These are phyloP conservation scores for Synergus japonicus DNA, from an alignment of 2,888 invertebrate species.

Conservation along the genomic window DNA sequence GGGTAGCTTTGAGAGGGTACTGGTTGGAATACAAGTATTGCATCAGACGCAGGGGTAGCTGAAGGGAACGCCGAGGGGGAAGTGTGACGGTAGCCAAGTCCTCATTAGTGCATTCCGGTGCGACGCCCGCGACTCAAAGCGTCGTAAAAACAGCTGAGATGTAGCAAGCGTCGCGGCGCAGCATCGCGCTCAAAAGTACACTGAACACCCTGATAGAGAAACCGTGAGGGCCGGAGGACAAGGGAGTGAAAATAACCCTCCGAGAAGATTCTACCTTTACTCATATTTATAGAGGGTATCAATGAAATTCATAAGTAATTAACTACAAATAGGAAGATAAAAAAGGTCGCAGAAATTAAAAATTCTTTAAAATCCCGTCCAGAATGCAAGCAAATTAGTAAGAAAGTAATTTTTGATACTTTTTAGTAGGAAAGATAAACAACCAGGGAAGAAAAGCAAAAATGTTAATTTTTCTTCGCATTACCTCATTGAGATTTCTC, in stretches of 20 bases:
- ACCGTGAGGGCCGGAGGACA: not conserved
- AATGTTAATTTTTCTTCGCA: no score
- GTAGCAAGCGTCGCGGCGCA: conserved; percentile 62
- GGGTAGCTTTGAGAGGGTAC: conserved; percentile 36
- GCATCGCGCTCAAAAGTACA: conserved; percentile 52
- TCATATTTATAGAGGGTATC: not conserved
- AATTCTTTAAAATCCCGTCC: no score
- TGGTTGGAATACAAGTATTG: conserved; percentile 36
- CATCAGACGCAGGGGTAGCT: conserved; percentile 37
- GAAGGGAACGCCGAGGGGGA: conserved; percentile 59
- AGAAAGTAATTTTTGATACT: no score
- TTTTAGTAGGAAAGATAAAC: no score
- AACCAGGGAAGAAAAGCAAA: no score
- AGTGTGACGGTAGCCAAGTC: conserved; percentile 76
- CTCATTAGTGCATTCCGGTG: conserved; percentile 78
- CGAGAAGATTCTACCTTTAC: not conserved
- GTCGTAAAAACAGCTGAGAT: conserved; percentile 77
- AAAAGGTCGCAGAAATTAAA: no score
- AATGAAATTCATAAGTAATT: not conserved
- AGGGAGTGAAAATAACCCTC: conserved; percentile 18
- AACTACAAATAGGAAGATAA: no score
- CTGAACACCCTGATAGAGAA: conserved; percentile 48
- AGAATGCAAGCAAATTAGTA: no score
- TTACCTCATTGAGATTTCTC: no score
- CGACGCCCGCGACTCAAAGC: conserved; percentile 77